phyloP scores from a whole-genome alignment of 2,113 vertebrate genomes.

The Lichenostomus cassidix region DNA sequence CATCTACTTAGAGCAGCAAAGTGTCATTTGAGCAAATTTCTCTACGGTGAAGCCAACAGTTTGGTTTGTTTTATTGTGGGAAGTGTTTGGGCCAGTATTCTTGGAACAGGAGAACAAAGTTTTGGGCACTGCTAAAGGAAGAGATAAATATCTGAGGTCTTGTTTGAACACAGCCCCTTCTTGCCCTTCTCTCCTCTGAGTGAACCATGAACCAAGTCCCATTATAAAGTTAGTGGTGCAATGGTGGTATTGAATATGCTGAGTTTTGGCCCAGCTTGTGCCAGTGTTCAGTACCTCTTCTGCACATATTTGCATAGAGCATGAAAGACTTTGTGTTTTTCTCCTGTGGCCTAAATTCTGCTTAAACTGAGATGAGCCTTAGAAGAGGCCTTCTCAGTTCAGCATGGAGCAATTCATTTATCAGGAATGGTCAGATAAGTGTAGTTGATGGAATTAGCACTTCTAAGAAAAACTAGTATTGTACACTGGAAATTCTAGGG shows the following conservation, averaged over 20 bases:
- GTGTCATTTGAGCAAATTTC: not conserved
- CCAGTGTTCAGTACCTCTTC: not conserved
- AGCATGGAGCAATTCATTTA: not conserved
- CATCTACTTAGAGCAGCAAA: not conserved
- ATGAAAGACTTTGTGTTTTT: not conserved
- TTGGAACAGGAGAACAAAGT: not conserved
- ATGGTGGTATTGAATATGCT: not conserved
- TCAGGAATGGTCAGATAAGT: not conserved
- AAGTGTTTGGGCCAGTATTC: not conserved
- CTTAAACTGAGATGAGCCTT: not conserved
- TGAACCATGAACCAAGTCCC: not conserved
- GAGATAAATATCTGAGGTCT: not conserved
- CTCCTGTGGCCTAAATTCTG: not conserved
- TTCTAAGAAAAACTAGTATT: not conserved
- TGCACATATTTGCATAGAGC: not conserved
- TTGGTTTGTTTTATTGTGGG: not conserved
- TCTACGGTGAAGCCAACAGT: not conserved
- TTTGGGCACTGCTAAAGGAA: not conserved
- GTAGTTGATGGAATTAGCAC: not conserved
- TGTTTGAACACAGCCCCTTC: not conserved
- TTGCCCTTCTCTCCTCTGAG: not conserved
- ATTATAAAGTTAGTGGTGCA: not conserved
- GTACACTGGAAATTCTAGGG: not conserved
- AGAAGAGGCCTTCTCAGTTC: not conserved
- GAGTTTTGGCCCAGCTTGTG: not conserved